phyloP scores from a whole-genome alignment of 2,113 vertebrate species.

The Cacatua alba region DNA sequence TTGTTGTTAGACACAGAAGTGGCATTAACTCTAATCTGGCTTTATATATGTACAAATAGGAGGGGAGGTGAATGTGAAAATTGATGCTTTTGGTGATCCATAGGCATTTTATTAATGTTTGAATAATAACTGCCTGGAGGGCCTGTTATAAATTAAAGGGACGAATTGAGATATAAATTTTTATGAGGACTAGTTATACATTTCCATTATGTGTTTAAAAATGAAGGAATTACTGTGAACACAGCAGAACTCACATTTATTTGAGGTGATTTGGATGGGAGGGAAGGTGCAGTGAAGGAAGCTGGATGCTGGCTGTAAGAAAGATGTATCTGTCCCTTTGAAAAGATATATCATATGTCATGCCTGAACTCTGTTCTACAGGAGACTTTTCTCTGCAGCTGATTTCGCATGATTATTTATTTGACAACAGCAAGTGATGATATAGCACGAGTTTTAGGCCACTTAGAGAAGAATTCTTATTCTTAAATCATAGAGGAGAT shows the following conservation, averaged over 20 bases:
- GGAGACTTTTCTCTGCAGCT: slow-evolving; percentile 63
- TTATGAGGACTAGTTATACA: slow-evolving; percentile 94
- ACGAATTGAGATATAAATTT: slow-evolving; percentile 95
- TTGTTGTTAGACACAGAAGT: slow-evolving; percentile 87
- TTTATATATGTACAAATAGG: slow-evolving; percentile 88
- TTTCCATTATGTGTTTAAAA: slow-evolving; percentile 96
- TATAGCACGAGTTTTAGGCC: slow-evolving; percentile 66
- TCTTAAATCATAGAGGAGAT: slow-evolving; percentile 59
- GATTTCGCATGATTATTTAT: slow-evolving; percentile 77
- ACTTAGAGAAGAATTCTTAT: slow-evolving; percentile 63
- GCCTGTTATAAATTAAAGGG: slow-evolving; percentile 94
- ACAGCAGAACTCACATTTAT: slow-evolving; percentile 77
- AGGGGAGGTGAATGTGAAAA: slow-evolving; percentile 81
- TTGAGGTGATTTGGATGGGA: slow-evolving; percentile 78
- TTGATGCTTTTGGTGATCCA: slow-evolving; percentile 89
- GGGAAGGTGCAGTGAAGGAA: slow-evolving; percentile 57
- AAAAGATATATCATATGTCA: slow-evolving; percentile 82
- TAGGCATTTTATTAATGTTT: slow-evolving; percentile 98
- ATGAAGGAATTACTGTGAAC: slow-evolving; percentile 89
- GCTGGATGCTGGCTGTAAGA: slow-evolving; percentile 67
- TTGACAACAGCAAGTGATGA: slow-evolving; percentile 72
- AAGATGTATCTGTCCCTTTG: slow-evolving; percentile 84
- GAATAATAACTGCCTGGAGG: slow-evolving; percentile 97
- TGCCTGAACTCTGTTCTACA: slow-evolving; percentile 73
- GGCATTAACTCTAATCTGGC: slow-evolving; percentile 81